Evolutionary conservation across 2,797 vertebrate species (phyloP).

Genomic region (Morelia viridis): DNA sequence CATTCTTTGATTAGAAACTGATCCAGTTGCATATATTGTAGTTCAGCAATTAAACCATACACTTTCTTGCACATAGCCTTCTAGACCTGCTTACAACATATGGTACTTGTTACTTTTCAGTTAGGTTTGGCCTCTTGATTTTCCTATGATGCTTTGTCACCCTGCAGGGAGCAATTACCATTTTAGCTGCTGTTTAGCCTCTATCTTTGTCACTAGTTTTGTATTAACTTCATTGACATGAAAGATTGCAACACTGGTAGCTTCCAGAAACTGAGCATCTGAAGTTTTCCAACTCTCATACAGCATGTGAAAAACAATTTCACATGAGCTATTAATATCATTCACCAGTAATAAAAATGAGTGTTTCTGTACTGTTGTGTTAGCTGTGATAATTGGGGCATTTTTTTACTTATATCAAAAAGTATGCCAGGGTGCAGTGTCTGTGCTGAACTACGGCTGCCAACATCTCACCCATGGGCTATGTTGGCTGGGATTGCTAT

Average conservation of each 20-base stretch:
- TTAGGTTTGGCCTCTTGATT: neutral
- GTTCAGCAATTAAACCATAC: conserved; percentile 23
- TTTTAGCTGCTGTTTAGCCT: neutral
- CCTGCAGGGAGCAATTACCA: neutral
- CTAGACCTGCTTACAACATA: neutral
- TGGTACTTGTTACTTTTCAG: neutral
- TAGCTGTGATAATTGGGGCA: neutral
- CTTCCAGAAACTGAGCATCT: conserved; percentile 34
- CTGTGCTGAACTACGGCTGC: neutral
- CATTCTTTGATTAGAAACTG: conserved; percentile 52
- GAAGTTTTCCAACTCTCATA: conserved; percentile 37
- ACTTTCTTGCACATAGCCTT: neutral
- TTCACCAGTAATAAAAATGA: neutral
- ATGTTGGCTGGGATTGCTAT: neutral
- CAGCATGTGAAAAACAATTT: conserved; percentile 28
- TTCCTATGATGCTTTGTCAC: neutral
- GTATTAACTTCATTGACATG: neutral
- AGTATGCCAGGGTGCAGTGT: neutral
- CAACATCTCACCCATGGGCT: neutral
- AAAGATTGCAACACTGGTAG: neutral
- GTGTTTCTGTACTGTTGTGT: neutral
- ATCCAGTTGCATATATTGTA: conserved; percentile 36
- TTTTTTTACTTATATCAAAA: neutral
- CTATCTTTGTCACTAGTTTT: neutral
- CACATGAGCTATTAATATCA: neutral